phyloP scores from a whole-genome alignment of 2,888 invertebrate genomes.

The Ligdia adustata region DNA sequence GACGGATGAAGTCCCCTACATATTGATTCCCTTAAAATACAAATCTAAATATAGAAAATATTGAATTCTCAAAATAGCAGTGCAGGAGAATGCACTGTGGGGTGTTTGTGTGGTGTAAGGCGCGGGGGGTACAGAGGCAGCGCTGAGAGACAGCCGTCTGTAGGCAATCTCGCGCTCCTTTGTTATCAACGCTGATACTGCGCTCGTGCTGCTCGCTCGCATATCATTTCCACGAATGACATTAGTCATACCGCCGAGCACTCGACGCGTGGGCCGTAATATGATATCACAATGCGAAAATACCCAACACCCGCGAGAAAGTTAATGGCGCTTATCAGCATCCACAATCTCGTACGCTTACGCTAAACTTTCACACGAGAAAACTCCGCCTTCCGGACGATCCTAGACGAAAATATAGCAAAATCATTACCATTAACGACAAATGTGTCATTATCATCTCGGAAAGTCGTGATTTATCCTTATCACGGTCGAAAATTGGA shows the following conservation, averaged over 20 bases:
- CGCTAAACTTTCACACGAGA: slow-evolving; percentile 83
- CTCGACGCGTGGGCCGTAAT: slow-evolving; percentile 83
- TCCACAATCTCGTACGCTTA: slow-evolving; percentile 82
- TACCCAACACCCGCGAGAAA: slow-evolving; percentile 85
- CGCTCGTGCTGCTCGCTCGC: slow-evolving; percentile 69
- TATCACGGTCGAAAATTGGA: slow-evolving; percentile 91
- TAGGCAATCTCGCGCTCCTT: slow-evolving; percentile 65
- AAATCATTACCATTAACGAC: slow-evolving; percentile 88
- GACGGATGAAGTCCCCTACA: slow-evolving; percentile 64
- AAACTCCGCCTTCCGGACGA: slow-evolving; percentile 63
- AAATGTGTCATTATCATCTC: slow-evolving; percentile 91
- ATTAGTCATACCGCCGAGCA: slow-evolving; percentile 81
- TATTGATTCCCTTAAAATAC: slow-evolving; percentile 69
- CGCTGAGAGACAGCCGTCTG: slow-evolving; percentile 41
- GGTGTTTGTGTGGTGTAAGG: slow-evolving; percentile 43
- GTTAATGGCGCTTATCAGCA: slow-evolving; percentile 85
- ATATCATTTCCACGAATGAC: slow-evolving; percentile 81
- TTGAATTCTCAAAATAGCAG: slow-evolving; percentile 78
- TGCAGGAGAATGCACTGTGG: slow-evolving; percentile 53
- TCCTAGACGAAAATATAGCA: slow-evolving; percentile 51
- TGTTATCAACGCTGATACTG: slow-evolving; percentile 79
- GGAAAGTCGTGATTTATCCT: slow-evolving; percentile 87
- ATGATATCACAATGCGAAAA: slow-evolving; percentile 85
- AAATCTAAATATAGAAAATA: slow-evolving; percentile 79
- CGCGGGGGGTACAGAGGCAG: slow-evolving; percentile 40